Evolutionary conservation across 2,888 invertebrate species (phyloP), one percentile per base, ranked within the genome.

Genomic region (Sceliomorpha sp.): DNA sequence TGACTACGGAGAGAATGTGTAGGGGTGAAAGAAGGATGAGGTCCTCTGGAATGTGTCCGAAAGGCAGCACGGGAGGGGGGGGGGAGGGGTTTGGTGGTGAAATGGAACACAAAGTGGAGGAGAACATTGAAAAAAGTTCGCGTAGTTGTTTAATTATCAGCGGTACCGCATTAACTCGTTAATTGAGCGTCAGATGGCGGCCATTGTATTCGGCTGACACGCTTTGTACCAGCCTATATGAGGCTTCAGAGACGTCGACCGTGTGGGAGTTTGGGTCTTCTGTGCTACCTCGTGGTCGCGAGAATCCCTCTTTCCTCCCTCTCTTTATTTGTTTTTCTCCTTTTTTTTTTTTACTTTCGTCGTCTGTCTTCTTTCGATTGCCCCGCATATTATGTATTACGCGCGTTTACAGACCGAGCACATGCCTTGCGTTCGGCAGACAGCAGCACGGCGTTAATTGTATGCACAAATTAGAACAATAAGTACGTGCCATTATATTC

Each of bases 401-500:
- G 39, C 14, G 40, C 40, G 56, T 55, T 66, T 70, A 32, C 72
- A 72, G 53, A 42, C 58, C 63, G 60, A 60, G 64, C 73, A 64
- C 73, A 74, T 72, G 72, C 64, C 62, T 45, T 64, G 62, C 72
- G 70, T 62, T 73, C 64, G 79, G 75, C 74, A 75, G 77, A 79
- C 78, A 75, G 68, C 70, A 69, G 53, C 58, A 50, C 39, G 44
- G 82, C 80, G 83, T 85, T 86, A 87, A 88, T 87, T 84, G 84
- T 82, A 85, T 87, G 87, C 86, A 82, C 79, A 84, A 86, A 87
- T 88, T 86, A 87, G 88, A 87, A 88, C 88, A 87, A 87, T 87
- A 84, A 86, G 76, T 80, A 76, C 76, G 80, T 78, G 83, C 76
- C 81, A 85, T 87, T 86, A 84, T 86, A 73, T 75, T 80, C 77